phyloP scores from a whole-genome alignment of 2,113 vertebrate species.

The Phycodurus eques region DNA sequence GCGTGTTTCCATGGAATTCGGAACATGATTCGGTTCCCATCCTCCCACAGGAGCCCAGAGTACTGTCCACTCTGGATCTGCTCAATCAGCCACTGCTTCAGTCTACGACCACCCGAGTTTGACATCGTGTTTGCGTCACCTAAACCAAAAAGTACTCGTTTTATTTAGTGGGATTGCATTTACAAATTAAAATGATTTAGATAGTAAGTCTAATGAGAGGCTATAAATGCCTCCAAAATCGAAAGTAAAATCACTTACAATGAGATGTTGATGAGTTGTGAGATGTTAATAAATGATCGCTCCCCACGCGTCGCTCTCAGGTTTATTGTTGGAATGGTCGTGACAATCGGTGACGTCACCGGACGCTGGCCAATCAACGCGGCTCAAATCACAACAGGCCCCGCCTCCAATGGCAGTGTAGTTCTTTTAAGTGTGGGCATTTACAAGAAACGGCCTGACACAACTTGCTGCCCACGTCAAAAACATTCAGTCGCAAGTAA shows the following conservation, averaged over 20 bases:
- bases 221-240: neutral
- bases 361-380: slow-evolving; percentile 52
- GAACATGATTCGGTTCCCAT: slow-evolving; percentile 86
- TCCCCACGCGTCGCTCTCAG: slow-evolving; percentile 4
- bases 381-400: neutral
- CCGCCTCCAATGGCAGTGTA: slow-evolving; percentile 38
- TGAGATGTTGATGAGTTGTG: slow-evolving; percentile 10
- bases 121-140: slow-evolving; percentile 71
- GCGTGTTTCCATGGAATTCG: slow-evolving; percentile 99
- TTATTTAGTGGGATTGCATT: neutral
- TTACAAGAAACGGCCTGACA: slow-evolving; percentile 84
- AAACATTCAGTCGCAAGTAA: slow-evolving; percentile 54
- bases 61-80: slow-evolving; percentile 90
- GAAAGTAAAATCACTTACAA: slow-evolving; percentile 45
- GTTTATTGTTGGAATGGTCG: slow-evolving; percentile 53
- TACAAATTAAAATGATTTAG: neutral
- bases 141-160: neutral
- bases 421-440: slow-evolving; percentile 75
- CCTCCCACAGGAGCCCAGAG: slow-evolving; percentile 90
- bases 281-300: slow-evolving; percentile 13
- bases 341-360: slow-evolving; percentile 13
- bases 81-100: slow-evolving; percentile 96
- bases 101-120: slow-evolving; percentile 80
- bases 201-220: neutral
- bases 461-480: slow-evolving; percentile 46